These are phyloP conservation scores for Calephelis nemesis DNA, from an alignment of 1,140 invertebrate genomes.

Conservation along the genomic window DNA sequence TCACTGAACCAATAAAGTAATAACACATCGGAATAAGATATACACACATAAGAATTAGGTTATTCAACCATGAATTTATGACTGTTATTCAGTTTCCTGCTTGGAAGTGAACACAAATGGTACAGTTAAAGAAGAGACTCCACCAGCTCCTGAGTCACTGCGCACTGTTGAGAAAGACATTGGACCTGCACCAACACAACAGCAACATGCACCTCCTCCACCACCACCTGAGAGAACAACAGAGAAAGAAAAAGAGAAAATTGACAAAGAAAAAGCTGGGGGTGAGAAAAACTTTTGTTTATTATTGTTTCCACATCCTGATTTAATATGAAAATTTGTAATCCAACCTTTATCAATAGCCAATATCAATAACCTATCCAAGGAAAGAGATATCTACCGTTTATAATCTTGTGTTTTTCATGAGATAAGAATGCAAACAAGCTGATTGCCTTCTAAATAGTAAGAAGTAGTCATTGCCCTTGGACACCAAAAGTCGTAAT, in stretches of 20 bases:
- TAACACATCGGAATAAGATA: too few species aligned
- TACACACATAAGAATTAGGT: too few species aligned
- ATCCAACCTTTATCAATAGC: too few species aligned
- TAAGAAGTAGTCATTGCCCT: background rate
- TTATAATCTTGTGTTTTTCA: too few species aligned
- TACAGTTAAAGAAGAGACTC: slow-evolving; percentile 57
- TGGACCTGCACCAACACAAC: slow-evolving; percentile 40
- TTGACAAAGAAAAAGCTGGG: slow-evolving; percentile 70
- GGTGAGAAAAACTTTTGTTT: slow-evolving; percentile 38
- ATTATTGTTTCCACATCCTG: too few species aligned
- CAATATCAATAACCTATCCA: too few species aligned
- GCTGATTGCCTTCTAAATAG: too few species aligned
- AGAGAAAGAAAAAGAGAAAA: slow-evolving; percentile 73
- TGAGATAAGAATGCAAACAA: too few species aligned
- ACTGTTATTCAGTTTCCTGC: slow-evolving; percentile 54
- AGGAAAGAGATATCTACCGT: too few species aligned
- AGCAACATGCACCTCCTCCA: slow-evolving; percentile 48
- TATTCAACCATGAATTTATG: background rate
- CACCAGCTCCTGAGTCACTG: slow-evolving; percentile 41
- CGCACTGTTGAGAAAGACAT: slow-evolving; percentile 48
- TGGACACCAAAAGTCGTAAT: too few species aligned
- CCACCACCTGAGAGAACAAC: slow-evolving; percentile 55
- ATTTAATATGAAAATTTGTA: too few species aligned
- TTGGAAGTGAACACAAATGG: slow-evolving; percentile 69
- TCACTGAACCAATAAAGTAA: too few species aligned